Conservation (phyloP, 1,140 invertebrate species). For the Thalassaphorura encarpata region DNA sequence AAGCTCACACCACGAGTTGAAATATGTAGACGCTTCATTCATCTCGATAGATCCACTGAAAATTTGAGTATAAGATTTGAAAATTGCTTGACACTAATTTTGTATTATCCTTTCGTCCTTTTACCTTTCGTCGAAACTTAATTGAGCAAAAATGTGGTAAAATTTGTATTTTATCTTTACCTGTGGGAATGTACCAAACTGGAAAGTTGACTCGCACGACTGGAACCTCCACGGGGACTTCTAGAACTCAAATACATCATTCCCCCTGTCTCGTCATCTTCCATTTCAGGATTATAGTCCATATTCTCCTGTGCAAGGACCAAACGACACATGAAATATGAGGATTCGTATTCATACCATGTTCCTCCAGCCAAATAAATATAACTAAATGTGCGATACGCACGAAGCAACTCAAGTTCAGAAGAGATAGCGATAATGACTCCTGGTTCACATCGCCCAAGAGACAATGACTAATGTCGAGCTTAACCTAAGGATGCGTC, state of each 20-base stretch:
- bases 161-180: no score
- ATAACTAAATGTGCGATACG: neutral
- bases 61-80: slow-evolving; percentile 13
- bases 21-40: slow-evolving; percentile 49
- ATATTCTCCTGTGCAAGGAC: neutral
- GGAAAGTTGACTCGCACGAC: slow-evolving; percentile 36
- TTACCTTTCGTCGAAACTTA: no score
- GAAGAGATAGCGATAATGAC: neutral
- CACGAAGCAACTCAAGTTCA: neutral
- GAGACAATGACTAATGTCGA: no score
- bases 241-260: slow-evolving; percentile 33
- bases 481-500: no score
- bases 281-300: slow-evolving; percentile 19
- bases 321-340: no score
- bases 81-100: neutral
- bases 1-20: slow-evolving; percentile 47
- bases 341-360: no score
- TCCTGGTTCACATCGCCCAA: neutral
- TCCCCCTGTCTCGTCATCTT: slow-evolving; percentile 24
- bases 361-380: slow-evolving; percentile 5
- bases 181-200: slow-evolving; percentile 40
- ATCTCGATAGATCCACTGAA: slow-evolving; percentile 61
- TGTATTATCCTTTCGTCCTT: no score
- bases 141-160: neutral
- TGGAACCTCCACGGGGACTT: slow-evolving; percentile 36